Conservation (phyloP, 2,888 invertebrate species). For the Drosophila cyrtoloma region DNA sequence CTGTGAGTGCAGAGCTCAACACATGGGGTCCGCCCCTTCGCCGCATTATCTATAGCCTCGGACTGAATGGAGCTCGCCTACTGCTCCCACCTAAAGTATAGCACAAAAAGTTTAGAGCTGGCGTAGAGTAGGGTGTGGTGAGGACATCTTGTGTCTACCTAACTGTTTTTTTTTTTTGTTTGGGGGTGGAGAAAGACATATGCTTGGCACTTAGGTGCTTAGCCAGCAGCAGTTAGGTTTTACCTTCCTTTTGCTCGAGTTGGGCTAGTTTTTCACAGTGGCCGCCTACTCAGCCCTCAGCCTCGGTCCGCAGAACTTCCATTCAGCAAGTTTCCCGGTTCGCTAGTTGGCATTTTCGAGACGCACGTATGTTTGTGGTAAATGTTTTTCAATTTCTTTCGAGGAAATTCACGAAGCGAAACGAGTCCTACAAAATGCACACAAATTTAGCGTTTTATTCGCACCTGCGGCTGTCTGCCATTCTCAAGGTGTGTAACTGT, state of each 20-base stretch:
- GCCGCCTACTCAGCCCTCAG: background rate
- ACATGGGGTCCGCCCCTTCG: conserved; percentile 7
- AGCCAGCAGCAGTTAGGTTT: conserved; percentile 57
- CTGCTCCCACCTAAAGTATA: conserved; percentile 3
- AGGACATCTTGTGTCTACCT: conserved; percentile 51
- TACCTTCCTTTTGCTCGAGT: conserved; percentile 35
- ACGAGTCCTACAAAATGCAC: conserved; percentile 68
- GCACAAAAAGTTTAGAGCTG: conserved; percentile 31
- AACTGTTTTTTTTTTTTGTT: conserved; percentile 15
- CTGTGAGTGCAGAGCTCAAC: conserved; percentile 20
- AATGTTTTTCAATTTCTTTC: conserved; percentile 78
- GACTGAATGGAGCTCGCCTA: conserved; percentile 8
- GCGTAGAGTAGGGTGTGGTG: conserved; percentile 6
- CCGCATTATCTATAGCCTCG: conserved; percentile 32
- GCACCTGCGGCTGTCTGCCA: conserved; percentile 68
- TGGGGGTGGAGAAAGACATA: conserved; percentile 57
- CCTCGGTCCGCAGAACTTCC: background rate
- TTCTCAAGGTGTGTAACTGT: conserved; percentile 49
- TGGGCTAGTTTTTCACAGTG: conserved; percentile 44
- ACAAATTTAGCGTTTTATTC: conserved; percentile 79
- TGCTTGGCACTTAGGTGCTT: conserved; percentile 74
- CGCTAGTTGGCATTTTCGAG: conserved; percentile 34
- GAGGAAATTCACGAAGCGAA: conserved; percentile 49
- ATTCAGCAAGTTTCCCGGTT: conserved; percentile 41
- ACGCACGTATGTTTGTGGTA: conserved; percentile 71